phyloP scores from a whole-genome alignment of 2,888 invertebrate genomes.

The Julus scandinavius region DNA sequence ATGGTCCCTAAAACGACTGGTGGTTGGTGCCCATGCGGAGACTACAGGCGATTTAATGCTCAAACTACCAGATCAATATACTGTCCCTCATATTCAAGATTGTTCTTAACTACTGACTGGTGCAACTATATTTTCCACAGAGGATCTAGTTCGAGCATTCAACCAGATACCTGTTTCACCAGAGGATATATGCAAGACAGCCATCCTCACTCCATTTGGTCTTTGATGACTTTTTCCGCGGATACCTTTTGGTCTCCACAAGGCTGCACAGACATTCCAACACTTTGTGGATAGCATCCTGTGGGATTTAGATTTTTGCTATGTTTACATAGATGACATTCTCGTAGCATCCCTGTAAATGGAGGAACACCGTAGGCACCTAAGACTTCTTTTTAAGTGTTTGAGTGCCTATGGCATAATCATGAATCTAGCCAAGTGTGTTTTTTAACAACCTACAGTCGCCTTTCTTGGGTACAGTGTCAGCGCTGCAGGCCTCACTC shows the following conservation, averaged over 20 bases:
- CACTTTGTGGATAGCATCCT: constrained; percentile 55
- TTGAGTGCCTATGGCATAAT: constrained; percentile 47
- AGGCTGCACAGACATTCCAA: constrained; percentile 55
- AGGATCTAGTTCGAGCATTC: constrained; percentile 42
- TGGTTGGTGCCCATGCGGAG: too few species aligned
- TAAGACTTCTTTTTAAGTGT: constrained; percentile 42
- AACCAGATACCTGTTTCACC: constrained; percentile 51
- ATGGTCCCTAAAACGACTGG: too few species aligned
- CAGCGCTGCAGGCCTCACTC: neutral
- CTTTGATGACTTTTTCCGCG: constrained; percentile 57
- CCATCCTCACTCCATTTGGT: constrained; percentile 46
- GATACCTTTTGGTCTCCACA: constrained; percentile 59
- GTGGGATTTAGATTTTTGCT: constrained; percentile 52
- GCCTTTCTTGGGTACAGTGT: constrained; percentile 12
- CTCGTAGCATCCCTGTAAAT: constrained; percentile 60
- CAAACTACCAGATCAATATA: too few species aligned
- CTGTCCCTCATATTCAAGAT: too few species aligned
- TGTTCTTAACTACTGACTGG: too few species aligned
- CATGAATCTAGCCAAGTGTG: constrained; percentile 54
- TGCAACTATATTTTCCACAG: neutral
- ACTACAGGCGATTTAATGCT: too few species aligned
- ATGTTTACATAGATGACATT: constrained; percentile 57
- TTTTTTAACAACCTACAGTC: constrained; percentile 46
- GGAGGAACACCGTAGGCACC: constrained; percentile 63
- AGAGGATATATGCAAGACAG: constrained; percentile 52